Conservation (phyloP, 2,888 invertebrate genomes). For the Patella ulyssiponensis region DNA sequence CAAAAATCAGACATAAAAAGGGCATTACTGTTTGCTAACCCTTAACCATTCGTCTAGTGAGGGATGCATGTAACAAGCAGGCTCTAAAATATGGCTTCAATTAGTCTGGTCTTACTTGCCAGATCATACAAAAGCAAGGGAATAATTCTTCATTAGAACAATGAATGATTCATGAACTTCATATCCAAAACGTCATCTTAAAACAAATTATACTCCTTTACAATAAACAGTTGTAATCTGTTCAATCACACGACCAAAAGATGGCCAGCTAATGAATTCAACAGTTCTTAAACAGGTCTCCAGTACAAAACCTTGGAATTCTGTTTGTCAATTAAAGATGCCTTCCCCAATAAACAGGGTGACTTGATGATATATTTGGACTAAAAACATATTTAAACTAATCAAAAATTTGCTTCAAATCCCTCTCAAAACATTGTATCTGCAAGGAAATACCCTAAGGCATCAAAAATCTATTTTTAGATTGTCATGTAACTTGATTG, state of each 20-base stretch:
- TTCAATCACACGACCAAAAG: not conserved
- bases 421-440: too few relatives aligned
- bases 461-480: too few relatives aligned
- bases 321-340: too few relatives aligned
- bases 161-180: constrained; percentile 4
- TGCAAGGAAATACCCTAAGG: too few relatives aligned
- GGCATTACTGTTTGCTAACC: not conserved
- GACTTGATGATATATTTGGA: too few relatives aligned
- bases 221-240: not conserved
- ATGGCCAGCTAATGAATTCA: too few relatives aligned
- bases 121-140: not conserved
- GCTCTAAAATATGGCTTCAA: not conserved
- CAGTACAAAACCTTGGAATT: too few relatives aligned
- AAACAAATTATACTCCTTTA: not conserved
- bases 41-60: not conserved
- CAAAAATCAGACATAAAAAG: constrained; percentile 2
- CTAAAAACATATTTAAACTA: too few relatives aligned
- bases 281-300: too few relatives aligned
- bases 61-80: not conserved
- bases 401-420: too few relatives aligned
- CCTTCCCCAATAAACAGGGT: too few relatives aligned
- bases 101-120: not conserved
- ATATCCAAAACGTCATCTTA: not conserved
- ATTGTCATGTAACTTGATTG: too few relatives aligned
- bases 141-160: constrained; percentile 4